Base-by-base conservation (phyloP, 1,140 invertebrate genomes). In the Atta texana region DNA sequence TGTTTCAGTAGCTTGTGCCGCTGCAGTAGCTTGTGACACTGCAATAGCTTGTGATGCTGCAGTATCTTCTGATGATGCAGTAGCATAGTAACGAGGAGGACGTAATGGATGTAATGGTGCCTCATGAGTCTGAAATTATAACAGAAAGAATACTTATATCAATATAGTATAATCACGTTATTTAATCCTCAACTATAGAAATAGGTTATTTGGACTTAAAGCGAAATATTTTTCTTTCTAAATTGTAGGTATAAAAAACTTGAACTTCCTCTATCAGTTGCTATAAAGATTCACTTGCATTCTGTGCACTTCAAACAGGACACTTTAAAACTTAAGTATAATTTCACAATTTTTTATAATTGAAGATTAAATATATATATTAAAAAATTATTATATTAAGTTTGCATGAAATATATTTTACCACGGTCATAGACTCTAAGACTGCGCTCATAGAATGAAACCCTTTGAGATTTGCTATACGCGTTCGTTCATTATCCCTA, bases 401-500 rank as follows among this genome's bases (percentile, higher is more conserved):
- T 51, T 66, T 55, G 2, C 44, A 8, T 16, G 6, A 85, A 75
- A 59, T 57, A 53, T 57, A n/a, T 55, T 7, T 55, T 74, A 88
- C 84, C 18, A 0, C 1, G 24, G 61, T 75, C 1, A 18, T 0
- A 8, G 24, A 18, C 3, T 44, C 39, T 12, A 18, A 10, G 8
- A 0, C 18, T 24, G 2, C 1, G 0, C 6, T 18, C 24, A 0
- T 0, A 18, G 2, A 3, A 31, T 18, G 7, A 63, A 0, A 7
- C 0, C 0, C 14, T 24, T 12, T 21, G 10, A 61, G 10, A 3
- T 21, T 28, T 34, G 14, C 24, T 6, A 90, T 16, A 28, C 88
- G 85, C 2, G 2, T 18, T 44, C 85, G 80, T 84, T 90, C 89
- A 0, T 14, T 12, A 0, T 28, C 6, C 7, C 24, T 89, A 18